phyloP scores from a whole-genome alignment of 2,113 vertebrate genomes.

The Daboia siamensis region DNA sequence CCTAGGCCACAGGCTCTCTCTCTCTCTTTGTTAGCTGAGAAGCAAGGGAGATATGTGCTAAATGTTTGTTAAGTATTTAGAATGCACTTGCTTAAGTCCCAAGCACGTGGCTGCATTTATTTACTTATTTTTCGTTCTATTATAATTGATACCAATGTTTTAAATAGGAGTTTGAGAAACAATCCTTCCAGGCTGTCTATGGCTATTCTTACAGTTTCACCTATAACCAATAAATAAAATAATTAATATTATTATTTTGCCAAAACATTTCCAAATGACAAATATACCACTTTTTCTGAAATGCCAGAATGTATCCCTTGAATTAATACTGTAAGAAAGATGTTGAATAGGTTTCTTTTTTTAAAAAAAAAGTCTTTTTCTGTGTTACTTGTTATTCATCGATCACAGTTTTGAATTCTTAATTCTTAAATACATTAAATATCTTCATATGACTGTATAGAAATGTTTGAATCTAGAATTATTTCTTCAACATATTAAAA shows the following conservation, averaged over 20 bases:
- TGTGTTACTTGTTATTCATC: slow-evolving; percentile 22
- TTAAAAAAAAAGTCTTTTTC: slow-evolving; percentile 31
- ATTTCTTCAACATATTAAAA: slow-evolving; percentile 2
- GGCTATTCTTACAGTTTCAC: slow-evolving; percentile 44
- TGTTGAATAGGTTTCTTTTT: slow-evolving; percentile 40
- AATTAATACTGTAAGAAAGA: slow-evolving; percentile 17
- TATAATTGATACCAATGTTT: slow-evolving; percentile 37
- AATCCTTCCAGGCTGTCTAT: slow-evolving; percentile 35
- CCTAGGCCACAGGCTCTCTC: too few relatives aligned
- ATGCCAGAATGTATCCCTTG: slow-evolving; percentile 23
- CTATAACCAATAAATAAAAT: slow-evolving; percentile 63
- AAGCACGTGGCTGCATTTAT: not conserved
- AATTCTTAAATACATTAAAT: slow-evolving; percentile 1
- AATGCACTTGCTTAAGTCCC: too few relatives aligned
- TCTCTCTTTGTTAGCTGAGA: too few relatives aligned
- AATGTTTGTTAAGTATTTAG: too few relatives aligned
- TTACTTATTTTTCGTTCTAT: slow-evolving; percentile 22
- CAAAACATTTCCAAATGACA: slow-evolving; percentile 56
- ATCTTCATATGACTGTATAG: not conserved
- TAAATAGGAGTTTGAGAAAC: slow-evolving; percentile 17
- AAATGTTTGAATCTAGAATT: slow-evolving; percentile 26
- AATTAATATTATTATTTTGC: slow-evolving; percentile 63
- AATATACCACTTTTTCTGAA: slow-evolving; percentile 44
- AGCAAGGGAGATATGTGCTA: too few relatives aligned
- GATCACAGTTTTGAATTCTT: slow-evolving; percentile 1